phyloP scores from a whole-genome alignment of 2,888 invertebrate species.

The Tipula helvola region DNA sequence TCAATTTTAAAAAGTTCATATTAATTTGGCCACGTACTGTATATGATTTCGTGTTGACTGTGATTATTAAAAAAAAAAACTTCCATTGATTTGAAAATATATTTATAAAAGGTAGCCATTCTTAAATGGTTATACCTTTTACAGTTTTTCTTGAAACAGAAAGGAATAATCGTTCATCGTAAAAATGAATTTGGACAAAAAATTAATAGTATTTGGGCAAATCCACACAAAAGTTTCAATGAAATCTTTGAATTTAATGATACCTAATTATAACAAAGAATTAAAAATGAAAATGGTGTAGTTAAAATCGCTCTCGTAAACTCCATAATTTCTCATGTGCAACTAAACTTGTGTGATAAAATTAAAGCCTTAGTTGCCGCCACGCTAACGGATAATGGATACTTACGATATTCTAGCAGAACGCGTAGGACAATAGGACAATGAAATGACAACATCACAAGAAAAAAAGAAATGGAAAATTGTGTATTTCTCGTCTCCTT shows the following conservation, averaged over 20 bases:
- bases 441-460: neutral
- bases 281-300: neutral
- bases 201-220: too few relatives aligned
- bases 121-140: neutral
- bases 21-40: too few relatives aligned
- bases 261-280: too few relatives aligned
- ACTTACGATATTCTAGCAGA: neutral
- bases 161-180: neutral
- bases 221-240: too few relatives aligned
- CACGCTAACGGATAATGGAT: neutral
- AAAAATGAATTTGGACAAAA: neutral
- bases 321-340: neutral
- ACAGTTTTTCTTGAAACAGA: neutral
- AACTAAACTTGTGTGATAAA: neutral
- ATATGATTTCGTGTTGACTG: conserved; percentile 4
- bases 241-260: too few relatives aligned
- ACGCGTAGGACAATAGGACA: neutral
- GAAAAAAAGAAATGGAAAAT: neutral
- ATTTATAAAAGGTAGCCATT: neutral
- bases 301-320: neutral
- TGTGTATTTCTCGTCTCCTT: neutral
- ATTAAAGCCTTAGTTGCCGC: neutral
- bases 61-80: neutral
- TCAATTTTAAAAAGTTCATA: too few relatives aligned
- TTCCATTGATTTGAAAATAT: neutral